These are phyloP conservation scores for Montipora foliosa DNA, from an alignment of 64 coral and sea anemone species.

Conservation along the genomic window DNA sequence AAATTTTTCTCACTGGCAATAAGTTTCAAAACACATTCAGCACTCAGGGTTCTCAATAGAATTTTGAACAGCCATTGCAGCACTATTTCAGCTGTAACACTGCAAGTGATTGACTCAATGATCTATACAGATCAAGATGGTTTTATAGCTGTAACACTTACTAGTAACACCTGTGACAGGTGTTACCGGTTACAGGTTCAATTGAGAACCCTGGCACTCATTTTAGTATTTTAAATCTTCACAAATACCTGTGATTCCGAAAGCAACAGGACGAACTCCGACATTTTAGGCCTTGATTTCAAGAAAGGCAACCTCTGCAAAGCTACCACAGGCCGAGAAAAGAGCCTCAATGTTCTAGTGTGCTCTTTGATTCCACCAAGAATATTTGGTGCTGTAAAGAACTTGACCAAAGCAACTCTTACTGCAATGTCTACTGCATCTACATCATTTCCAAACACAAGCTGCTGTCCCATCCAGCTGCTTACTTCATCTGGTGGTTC, in stretches of 20 bases:
- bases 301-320: slow-evolving; percentile 91
- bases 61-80: no score
- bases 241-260: slow-evolving; percentile 77
- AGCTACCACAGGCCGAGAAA: slow-evolving; percentile 92
- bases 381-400: slow-evolving; percentile 80
- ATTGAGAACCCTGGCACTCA: no score
- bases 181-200: no score
- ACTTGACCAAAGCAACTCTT: slow-evolving; percentile 91
- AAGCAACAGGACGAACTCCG: slow-evolving; percentile 89
- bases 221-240: no score
- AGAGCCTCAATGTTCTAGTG: slow-evolving; percentile 86
- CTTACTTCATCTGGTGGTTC: slow-evolving; percentile 18
- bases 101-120: no score
- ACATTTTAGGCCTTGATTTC: slow-evolving; percentile 77
- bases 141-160: no score
- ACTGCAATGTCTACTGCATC: slow-evolving; percentile 96
- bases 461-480: slow-evolving; percentile 14
- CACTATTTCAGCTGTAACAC: no score
- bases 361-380: slow-evolving; percentile 88
- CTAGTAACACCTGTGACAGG: no score
- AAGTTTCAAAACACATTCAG: no score
- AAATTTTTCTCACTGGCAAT: no score
- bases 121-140: no score
- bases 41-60: no score
- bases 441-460: slow-evolving; percentile 97